Evolutionary conservation across 2,113 vertebrate species (phyloP).

Genomic region (Alouatta palliata): DNA sequence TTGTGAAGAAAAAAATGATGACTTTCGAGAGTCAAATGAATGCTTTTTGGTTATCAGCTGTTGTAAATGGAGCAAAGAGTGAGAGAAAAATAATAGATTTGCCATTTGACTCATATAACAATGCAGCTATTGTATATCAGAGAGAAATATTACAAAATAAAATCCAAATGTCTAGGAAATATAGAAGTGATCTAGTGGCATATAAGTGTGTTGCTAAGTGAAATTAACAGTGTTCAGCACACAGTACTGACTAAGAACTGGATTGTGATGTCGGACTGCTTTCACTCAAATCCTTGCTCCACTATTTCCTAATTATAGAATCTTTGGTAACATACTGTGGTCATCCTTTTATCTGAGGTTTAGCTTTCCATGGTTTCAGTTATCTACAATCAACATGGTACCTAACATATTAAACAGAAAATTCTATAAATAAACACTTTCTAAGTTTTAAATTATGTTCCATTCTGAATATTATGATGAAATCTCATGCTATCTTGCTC

Average conservation of each 20-base stretch:
- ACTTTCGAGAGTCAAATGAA: conserved; percentile 39
- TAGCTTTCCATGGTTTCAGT: background rate
- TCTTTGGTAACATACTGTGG: background rate
- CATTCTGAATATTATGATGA: background rate
- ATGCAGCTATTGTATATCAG: background rate
- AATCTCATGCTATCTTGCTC: background rate
- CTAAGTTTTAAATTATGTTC: background rate
- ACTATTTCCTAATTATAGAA: background rate
- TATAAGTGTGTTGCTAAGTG: background rate
- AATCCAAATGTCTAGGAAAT: background rate
- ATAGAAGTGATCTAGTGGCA: background rate
- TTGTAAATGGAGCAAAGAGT: background rate
- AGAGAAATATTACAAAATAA: conserved; percentile 10
- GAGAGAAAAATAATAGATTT: conserved; percentile 45
- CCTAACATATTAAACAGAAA: background rate
- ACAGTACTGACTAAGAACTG: background rate
- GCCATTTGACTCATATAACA: background rate
- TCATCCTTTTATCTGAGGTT: background rate
- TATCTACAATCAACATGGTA: background rate
- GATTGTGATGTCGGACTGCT: background rate
- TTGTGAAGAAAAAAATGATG: conserved; percentile 29
- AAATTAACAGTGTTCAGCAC: background rate
- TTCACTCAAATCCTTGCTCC: background rate
- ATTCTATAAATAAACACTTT: background rate
- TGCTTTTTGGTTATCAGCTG: background rate